A percentile compares a stretch with the other conserved stretches of the same genome.
Conservation (phyloP, 2,888 invertebrate species). For the Brachynemurus nebulosus region DNA sequence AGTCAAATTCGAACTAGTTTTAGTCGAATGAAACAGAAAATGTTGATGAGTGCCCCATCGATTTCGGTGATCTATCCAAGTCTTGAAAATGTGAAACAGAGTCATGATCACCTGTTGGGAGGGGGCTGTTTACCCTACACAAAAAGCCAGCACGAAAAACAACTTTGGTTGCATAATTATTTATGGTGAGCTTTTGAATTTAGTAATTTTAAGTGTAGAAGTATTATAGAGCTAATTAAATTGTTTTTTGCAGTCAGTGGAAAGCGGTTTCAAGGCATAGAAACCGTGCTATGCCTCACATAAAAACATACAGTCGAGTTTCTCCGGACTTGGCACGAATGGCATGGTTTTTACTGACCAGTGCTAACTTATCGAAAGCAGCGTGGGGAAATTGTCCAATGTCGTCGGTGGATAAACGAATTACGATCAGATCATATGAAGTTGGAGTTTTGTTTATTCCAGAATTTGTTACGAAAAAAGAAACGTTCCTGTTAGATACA, state of each 20-base stretch:
- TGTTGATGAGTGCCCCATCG: constrained; percentile 37
- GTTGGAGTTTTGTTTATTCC: constrained; percentile 83
- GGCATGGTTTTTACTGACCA: constrained; percentile 79
- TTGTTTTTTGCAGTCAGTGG: constrained; percentile 58
- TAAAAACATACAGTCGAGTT: constrained; percentile 75
- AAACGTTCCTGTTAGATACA: constrained; percentile 15
- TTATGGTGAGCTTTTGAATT: constrained; percentile 48
- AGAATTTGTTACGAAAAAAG: constrained; percentile 54
- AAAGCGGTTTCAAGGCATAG: constrained; percentile 52
- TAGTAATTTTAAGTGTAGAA: constrained; percentile 9
- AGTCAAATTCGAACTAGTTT: constrained; percentile 56
- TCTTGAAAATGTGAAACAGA: constrained; percentile 67
- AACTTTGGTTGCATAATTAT: constrained; percentile 64
- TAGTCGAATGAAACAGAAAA: constrained; percentile 37
- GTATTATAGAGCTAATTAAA: too few relatives aligned
- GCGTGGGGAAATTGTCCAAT: constrained; percentile 79
- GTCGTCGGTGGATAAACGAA: constrained; percentile 37
- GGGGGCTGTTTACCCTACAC: constrained; percentile 85
- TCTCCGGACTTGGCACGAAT: constrained; percentile 51
- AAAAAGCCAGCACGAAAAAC: constrained; percentile 61
- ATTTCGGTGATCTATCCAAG: constrained; percentile 62
- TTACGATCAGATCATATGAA: constrained; percentile 76
- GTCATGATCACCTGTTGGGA: constrained; percentile 72
- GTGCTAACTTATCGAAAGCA: constrained; percentile 92
- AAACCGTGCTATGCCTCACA: constrained; percentile 85